Base-by-base conservation (phyloP, 2,888 invertebrate genomes). In the Eristalis pertinax region DNA sequence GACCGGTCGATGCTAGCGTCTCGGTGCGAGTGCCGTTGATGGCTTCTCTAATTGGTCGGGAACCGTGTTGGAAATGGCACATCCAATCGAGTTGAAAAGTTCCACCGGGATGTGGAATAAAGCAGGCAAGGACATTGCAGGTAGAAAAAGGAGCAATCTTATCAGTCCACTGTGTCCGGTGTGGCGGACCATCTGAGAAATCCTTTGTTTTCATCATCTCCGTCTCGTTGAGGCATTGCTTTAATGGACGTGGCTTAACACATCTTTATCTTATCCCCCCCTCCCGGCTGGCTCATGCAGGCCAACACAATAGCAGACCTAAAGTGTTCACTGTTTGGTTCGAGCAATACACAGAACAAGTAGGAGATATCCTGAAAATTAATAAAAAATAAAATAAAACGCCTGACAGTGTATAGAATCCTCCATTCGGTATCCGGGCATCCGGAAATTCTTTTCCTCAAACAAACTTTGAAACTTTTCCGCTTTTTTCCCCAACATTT, bases 401-500 rank as follows among this genome's bases (percentile, higher is more conserved):
- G 76, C 83, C 83, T 87, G 79, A 87, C 79, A 87, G 73, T 84
- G 76, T 77, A 73, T 84, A 79, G 83, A 84, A 84, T 79, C 79
- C 76, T 80, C 79, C 38, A 56, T 38, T 60, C 75, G 75, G 79
- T 79, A 83, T 87, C 76, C 76, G 84, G 69, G 79, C 84, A 80
- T 84, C 87, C 84, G 83, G 79, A 87, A 87, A 84, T 84, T 87
- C 84, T 79, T 87, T 87, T 84, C 79, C 84, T 87, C 84, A 79
- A 83, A 87, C 84, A 87, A 86, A 87, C 79, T 87, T 87, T 65
- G 69, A 80, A 87, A 87, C 87, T 87, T 87, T 87, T 87, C 87
- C 84, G 84, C 87, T 87, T 87, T 87, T 87, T 87, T 87, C 87
- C 84, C 84, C 87, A 87, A 87, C 87, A 87, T 87, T 87, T 87